Conservation (phyloP, 2,113 vertebrate genomes). For the Ameiurus melas region DNA sequence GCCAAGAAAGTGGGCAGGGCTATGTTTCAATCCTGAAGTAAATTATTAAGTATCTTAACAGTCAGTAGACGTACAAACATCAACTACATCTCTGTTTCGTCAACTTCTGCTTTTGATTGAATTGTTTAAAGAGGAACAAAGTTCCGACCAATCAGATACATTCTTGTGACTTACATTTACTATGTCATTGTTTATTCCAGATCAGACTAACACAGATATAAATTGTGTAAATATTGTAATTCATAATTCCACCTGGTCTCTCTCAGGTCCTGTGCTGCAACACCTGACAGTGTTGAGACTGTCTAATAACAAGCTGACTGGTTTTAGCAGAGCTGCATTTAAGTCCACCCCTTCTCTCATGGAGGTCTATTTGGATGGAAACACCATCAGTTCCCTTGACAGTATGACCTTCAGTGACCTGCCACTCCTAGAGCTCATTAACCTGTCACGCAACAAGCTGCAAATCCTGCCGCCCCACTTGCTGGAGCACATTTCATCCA, state of each 20-base stretch:
- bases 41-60: background rate
- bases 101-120: background rate
- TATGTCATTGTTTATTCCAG: background rate
- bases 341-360: conserved; percentile 60
- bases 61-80: background rate
- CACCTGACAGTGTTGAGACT: conserved; percentile 66
- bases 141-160: background rate
- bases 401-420: conserved; percentile 64
- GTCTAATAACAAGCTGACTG: conserved; percentile 58
- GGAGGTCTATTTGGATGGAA: conserved; percentile 64
- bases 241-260: conserved; percentile 11
- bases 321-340: conserved; percentile 58
- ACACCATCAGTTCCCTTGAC: conserved; percentile 59
- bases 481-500: conserved; percentile 58
- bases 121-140: background rate
- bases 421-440: conserved; percentile 63
- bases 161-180: background rate
- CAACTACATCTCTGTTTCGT: background rate
- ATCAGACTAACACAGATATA: background rate
- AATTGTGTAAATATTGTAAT: background rate
- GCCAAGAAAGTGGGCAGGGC: background rate
- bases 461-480: conserved; percentile 58
- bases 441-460: conserved; percentile 66
- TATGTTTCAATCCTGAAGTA: background rate
- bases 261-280: conserved; percentile 53